A percentile compares a stretch with the other conserved stretches of the same genome.
phyloP scores from a whole-genome alignment of 2,797 vertebrate species.

The Chaetophractus vellerosus region DNA sequence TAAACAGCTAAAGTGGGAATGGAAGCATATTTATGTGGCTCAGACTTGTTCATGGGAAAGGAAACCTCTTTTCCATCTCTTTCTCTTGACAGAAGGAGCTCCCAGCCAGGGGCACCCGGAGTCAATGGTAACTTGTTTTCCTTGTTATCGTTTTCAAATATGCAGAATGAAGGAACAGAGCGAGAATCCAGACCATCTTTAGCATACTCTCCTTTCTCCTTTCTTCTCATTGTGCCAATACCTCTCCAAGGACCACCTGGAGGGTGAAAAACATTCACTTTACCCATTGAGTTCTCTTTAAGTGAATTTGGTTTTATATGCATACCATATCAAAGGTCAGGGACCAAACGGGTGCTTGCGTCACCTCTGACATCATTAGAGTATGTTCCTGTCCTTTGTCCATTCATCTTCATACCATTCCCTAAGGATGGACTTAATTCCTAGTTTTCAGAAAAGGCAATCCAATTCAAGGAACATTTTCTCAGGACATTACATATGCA shows the following conservation, averaged over 20 bases:
- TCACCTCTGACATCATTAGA: constrained; percentile 5
- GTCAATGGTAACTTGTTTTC: constrained; percentile 84
- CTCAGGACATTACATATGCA: neutral
- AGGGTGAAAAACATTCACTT: neutral
- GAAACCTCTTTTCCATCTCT: constrained; percentile 85
- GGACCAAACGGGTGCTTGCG: constrained; percentile 7
- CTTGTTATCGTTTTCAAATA: constrained; percentile 85
- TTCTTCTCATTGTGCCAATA: neutral
- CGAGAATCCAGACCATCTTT: constrained; percentile 69
- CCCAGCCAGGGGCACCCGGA: constrained; percentile 78
- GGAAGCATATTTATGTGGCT: constrained; percentile 83
- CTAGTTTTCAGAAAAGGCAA: neutral
- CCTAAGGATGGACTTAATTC: neutral
- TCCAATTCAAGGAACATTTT: neutral
- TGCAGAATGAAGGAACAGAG: constrained; percentile 66
- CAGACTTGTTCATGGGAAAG: constrained; percentile 51
- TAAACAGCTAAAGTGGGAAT: constrained; percentile 63
- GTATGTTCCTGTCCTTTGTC: neutral
- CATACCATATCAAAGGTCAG: neutral
- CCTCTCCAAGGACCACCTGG: neutral
- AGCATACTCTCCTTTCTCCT: neutral
- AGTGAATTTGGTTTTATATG: constrained; percentile 52
- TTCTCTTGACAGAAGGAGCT: constrained; percentile 82
- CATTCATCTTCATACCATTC: neutral
- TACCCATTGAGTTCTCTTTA: constrained; percentile 44